phyloP scores from a whole-genome alignment of 64 coral and sea anemone species.

The Montipora sp. region DNA sequence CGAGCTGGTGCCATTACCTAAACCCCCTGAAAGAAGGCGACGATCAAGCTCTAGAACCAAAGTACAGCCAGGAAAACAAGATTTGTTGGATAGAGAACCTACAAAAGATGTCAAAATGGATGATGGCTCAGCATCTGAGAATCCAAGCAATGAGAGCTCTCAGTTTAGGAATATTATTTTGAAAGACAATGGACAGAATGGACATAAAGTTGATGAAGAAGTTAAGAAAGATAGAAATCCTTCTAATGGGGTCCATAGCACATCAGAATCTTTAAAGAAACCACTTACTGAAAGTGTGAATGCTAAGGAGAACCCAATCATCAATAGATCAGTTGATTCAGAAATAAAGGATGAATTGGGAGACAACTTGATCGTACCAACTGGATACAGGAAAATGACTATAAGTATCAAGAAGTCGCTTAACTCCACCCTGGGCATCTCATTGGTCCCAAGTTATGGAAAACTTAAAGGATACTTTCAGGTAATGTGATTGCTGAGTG shows the following conservation, averaged over 20 bases:
- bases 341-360: slow-evolving; percentile 1
- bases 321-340: not conserved
- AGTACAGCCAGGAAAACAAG: slow-evolving; percentile 3
- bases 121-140: not conserved
- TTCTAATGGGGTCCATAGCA: not conserved
- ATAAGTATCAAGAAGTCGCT: slow-evolving; percentile 55
- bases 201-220: not conserved
- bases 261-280: not conserved
- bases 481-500: slow-evolving; percentile 20
- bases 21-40: slow-evolving; percentile 27
- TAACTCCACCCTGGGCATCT: slow-evolving; percentile 83
- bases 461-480: slow-evolving; percentile 83
- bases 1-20: slow-evolving; percentile 3
- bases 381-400: slow-evolving; percentile 61
- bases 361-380: slow-evolving; percentile 48
- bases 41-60: slow-evolving; percentile 11
- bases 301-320: not conserved
- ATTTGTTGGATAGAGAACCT: not conserved
- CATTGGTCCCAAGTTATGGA: slow-evolving; percentile 81
- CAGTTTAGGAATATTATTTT: not conserved
- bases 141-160: not conserved
- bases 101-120: not conserved
- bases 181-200: not conserved
- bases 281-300: not conserved
- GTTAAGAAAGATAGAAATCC: not conserved